phyloP scores from a whole-genome alignment of 2,888 invertebrate species.

The Hecatera dysodea region DNA sequence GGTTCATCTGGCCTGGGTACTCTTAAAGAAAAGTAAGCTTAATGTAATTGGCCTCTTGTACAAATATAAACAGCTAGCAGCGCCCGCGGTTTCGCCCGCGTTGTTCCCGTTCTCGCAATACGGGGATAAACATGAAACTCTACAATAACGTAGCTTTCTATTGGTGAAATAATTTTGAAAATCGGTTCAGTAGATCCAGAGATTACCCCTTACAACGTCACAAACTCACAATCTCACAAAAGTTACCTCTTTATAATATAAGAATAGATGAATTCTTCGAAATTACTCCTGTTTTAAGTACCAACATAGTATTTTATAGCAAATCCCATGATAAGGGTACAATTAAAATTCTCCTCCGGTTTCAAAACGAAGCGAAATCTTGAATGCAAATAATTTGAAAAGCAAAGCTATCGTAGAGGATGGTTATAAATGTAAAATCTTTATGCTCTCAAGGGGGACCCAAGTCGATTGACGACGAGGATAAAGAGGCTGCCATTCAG shows the following conservation, averaged over 20 bases:
- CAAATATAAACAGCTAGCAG: too few species aligned
- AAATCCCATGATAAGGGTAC: constrained; percentile 18
- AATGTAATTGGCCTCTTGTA: not conserved
- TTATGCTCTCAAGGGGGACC: constrained; percentile 19
- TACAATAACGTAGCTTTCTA: too few species aligned
- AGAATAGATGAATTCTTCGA: not conserved
- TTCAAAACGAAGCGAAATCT: constrained; percentile 15
- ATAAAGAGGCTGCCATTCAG: too few species aligned
- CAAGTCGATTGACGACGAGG: not conserved
- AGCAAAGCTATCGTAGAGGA: constrained; percentile 35
- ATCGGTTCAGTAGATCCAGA: too few species aligned
- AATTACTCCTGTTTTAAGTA: not conserved
- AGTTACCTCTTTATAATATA: too few species aligned
- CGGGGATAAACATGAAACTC: too few species aligned
- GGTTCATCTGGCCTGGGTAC: not conserved
- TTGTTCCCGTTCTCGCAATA: too few species aligned
- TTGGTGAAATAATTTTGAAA: too few species aligned
- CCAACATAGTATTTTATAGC: not conserved
- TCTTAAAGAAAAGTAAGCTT: not conserved
- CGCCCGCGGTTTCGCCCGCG: too few species aligned
- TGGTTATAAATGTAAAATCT: constrained; percentile 33
- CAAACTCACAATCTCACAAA: too few species aligned
- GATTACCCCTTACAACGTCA: too few species aligned
- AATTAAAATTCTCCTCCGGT: constrained; percentile 39
- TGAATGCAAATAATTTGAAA: constrained; percentile 37